A percentile compares a stretch with the other conserved stretches of the same genome.
Evolutionary conservation across 1,140 invertebrate species (phyloP).

Genomic region (Anastrepha ludens): DNA sequence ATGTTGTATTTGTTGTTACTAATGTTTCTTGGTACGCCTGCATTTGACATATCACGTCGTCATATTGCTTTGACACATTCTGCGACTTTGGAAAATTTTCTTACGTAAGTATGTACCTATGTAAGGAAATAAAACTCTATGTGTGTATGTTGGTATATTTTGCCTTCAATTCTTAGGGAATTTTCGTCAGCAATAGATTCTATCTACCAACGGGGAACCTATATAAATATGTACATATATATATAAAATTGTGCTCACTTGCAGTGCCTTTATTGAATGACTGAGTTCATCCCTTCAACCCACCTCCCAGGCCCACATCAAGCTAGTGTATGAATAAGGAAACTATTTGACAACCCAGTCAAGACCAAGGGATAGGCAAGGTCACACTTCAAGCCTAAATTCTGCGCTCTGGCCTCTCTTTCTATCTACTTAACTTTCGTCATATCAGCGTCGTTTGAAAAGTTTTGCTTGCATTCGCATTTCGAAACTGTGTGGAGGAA

Average conservation of each 20-base stretch:
- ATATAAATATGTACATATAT: background rate
- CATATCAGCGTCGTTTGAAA: background rate
- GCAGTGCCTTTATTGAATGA: background rate
- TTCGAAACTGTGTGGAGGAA: background rate
- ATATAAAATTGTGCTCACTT: background rate
- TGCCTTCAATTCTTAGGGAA: too few relatives aligned
- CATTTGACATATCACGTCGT: constrained; percentile 44
- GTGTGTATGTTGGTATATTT: background rate
- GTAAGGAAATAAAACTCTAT: background rate
- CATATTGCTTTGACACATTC: constrained; percentile 40
- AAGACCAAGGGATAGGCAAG: background rate
- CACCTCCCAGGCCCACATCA: background rate
- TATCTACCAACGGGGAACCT: background rate
- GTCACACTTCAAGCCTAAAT: constrained; percentile 24
- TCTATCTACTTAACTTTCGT: background rate
- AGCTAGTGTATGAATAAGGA: constrained; percentile 33
- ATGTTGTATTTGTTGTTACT: constrained; percentile 36
- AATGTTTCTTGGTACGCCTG: constrained; percentile 21
- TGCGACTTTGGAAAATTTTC: background rate
- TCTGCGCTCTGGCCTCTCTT: background rate
- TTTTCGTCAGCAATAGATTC: background rate
- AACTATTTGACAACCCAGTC: background rate
- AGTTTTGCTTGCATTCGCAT: constrained; percentile 5
- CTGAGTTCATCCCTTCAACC: background rate
- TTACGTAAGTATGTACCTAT: background rate